phyloP scores from a whole-genome alignment of 2,888 invertebrate species.

The Drosophila suboccidentalis region DNA sequence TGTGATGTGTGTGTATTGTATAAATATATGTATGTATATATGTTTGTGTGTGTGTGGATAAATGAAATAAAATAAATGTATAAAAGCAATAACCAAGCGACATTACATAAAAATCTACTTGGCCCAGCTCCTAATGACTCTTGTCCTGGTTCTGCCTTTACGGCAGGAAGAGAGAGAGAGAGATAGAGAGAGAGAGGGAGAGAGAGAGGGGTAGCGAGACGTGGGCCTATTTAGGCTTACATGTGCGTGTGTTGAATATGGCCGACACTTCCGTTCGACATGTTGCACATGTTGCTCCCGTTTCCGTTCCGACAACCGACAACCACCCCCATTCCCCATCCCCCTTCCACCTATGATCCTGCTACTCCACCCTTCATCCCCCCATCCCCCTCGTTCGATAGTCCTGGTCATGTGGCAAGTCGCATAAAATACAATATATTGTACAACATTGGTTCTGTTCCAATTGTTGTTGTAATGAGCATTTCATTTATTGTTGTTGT shows the following conservation, averaged over 20 bases:
- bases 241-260: conserved; percentile 65
- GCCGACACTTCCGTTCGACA: conserved; percentile 82
- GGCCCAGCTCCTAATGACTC: conserved; percentile 74
- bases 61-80: conserved; percentile 81
- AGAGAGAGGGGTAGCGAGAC: conserved; percentile 28
- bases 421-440: conserved; percentile 74
- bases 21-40: background rate
- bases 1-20: conserved; percentile 3
- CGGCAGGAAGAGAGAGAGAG: background rate
- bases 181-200: background rate
- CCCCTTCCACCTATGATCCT: background rate
- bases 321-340: background rate
- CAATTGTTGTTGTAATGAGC: conserved; percentile 37
- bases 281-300: conserved; percentile 82
- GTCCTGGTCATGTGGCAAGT: conserved; percentile 46
- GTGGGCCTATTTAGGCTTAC: conserved; percentile 72
- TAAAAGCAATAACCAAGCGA: conserved; percentile 79
- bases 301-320: conserved; percentile 59
- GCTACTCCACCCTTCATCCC: background rate
- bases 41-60: conserved; percentile 31
- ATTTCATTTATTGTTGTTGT: conserved; percentile 58
- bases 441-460: conserved; percentile 58
- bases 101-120: conserved; percentile 82
- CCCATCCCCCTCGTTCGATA: background rate
- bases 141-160: conserved; percentile 46